A percentile compares a stretch with the other conserved stretches of the same genome.
phyloP scores from a whole-genome alignment of 2,113 vertebrate species.

The Ciconia boyciana region DNA sequence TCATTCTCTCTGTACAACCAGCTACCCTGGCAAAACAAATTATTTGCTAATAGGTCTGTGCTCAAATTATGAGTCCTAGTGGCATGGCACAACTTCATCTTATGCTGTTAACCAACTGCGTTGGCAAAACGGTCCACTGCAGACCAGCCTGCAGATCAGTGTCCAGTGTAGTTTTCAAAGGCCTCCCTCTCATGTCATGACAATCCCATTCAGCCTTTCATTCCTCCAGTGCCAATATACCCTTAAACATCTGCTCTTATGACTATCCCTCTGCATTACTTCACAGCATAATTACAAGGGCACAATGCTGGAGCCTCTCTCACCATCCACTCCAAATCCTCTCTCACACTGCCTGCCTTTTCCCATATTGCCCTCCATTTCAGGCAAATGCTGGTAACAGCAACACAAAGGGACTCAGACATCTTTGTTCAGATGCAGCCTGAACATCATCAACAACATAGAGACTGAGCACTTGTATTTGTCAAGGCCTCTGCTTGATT shows the following conservation, averaged over 20 bases:
- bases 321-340: not conserved
- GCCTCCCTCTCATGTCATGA: not conserved
- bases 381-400: not conserved
- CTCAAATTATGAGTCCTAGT: not conserved
- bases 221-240: not conserved
- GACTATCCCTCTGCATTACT: not conserved
- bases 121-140: rapidly evolving
- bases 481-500: not conserved
- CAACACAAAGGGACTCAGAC: not conserved
- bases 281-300: not conserved
- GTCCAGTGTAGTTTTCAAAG: not conserved
- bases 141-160: not conserved
- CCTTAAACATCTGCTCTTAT: not conserved
- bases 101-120: not conserved
- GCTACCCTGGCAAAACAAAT: not conserved
- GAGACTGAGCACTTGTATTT: not conserved
- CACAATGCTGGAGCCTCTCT: not conserved
- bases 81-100: not conserved
- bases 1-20: not conserved
- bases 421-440: not conserved
- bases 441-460: not conserved
- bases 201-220: not conserved
- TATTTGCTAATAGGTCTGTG: not conserved
- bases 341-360: not conserved
- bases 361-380: not conserved